phyloP scores from a whole-genome alignment of 1,140 invertebrate genomes.

The Drosophila serrata region DNA sequence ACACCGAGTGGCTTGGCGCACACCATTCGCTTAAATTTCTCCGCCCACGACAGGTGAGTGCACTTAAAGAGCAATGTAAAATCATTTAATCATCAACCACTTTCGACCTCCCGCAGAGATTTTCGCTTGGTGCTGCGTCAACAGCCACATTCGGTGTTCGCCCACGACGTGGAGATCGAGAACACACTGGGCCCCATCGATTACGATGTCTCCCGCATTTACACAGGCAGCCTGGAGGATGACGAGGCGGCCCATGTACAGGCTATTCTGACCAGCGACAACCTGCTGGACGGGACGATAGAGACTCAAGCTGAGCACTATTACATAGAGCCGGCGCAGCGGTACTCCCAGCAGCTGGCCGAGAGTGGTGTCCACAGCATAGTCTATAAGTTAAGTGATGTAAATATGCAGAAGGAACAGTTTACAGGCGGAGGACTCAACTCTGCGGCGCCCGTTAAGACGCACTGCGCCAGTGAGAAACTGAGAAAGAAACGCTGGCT shows the following conservation, averaged over 20 bases:
- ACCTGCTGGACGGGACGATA: conserved; percentile 95
- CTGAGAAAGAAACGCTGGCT: conserved; percentile 85
- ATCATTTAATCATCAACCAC: conserved; percentile 10
- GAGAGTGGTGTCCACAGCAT: conserved; percentile 90
- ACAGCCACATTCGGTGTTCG: conserved; percentile 90
- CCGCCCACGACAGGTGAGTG: conserved; percentile 84
- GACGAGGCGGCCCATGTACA: conserved; percentile 93
- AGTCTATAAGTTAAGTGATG: conserved; percentile 93
- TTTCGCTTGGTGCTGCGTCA: conserved; percentile 91
- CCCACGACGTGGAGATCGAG: conserved; percentile 92
- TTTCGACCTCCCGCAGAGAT: conserved; percentile 87
- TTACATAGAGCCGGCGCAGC: conserved; percentile 94
- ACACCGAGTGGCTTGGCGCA: conserved; percentile 73
- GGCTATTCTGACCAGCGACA: conserved; percentile 93
- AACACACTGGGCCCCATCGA: conserved; percentile 89
- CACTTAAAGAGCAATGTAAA: conserved; percentile 1
- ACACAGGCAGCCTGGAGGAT: conserved; percentile 92
- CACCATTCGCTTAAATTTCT: conserved; percentile 83
- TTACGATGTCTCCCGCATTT: conserved; percentile 91
- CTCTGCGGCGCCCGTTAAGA: conserved; percentile 51
- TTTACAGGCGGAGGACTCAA: conserved; percentile 48
- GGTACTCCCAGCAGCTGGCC: conserved; percentile 88
- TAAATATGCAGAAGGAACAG: conserved; percentile 86
- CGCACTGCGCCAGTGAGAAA: conserved; percentile 82
- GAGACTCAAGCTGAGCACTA: conserved; percentile 91